Conservation (phyloP, 23 tunicate genomes). For the Styela plicata region DNA sequence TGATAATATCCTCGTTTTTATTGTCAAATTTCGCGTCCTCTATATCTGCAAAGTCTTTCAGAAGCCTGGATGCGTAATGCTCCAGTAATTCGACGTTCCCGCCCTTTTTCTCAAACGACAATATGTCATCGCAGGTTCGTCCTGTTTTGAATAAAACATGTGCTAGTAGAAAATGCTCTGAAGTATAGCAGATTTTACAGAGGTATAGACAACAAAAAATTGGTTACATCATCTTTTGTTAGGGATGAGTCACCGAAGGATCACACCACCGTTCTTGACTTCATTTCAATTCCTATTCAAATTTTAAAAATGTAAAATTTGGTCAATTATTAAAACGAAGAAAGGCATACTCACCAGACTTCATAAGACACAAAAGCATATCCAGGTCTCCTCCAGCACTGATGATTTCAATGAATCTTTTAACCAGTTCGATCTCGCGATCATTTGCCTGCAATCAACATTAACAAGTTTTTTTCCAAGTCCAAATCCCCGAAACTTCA, state of each 20-base stretch:
- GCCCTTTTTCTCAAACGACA: slow-evolving; percentile 46
- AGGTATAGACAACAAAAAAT: no score
- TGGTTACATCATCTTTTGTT: no score
- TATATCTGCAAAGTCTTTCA: background rate
- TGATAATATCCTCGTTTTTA: background rate
- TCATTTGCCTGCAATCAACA: slow-evolving; percentile 39
- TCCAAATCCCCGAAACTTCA: no score
- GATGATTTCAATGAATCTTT: slow-evolving; percentile 40
- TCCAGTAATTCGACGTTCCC: slow-evolving; percentile 69
- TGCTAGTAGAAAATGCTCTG: background rate
- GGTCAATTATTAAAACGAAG: no score
- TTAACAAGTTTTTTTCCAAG: no score
- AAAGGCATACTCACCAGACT: slow-evolving; percentile 27
- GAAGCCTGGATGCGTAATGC: slow-evolving; percentile 30
- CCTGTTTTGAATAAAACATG: slow-evolving; percentile 12
- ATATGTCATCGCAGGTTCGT: slow-evolving; percentile 20
- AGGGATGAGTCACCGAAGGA: no score
- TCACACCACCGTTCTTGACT: no score
- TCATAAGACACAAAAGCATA: slow-evolving; percentile 36
- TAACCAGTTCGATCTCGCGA: slow-evolving; percentile 34
- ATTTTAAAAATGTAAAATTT: no score
- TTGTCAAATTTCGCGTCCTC: background rate
- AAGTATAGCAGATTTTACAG: no score
- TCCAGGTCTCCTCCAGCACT: slow-evolving; percentile 61
- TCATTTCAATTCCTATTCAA: no score